These are phyloP conservation scores for Podarcis raffonei DNA, from an alignment of 2,113 vertebrate species.

Conservation along the genomic window DNA sequence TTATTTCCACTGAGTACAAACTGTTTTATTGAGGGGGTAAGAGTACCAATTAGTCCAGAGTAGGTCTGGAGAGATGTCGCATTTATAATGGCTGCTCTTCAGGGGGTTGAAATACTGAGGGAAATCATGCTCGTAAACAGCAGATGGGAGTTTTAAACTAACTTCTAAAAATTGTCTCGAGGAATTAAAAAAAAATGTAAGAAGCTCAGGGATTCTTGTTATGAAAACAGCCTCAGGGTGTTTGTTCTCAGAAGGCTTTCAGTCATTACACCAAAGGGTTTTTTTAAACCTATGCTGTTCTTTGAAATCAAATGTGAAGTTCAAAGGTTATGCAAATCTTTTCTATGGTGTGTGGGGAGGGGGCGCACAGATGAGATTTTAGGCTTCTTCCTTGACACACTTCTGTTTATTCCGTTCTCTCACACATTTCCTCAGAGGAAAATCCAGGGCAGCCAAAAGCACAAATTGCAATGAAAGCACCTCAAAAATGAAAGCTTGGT, in stretches of 20 bases:
- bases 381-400: neutral
- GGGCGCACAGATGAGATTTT: neutral
- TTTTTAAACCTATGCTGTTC: conserved; percentile 27
- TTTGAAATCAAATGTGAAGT: conserved; percentile 35
- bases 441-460: neutral
- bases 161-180: conserved; percentile 35
- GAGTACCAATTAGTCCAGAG: neutral
- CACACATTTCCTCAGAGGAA: neutral
- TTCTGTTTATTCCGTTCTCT: neutral
- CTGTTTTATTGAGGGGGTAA: neutral
- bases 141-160: conserved; percentile 29
- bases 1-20: neutral
- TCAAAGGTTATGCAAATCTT: neutral
- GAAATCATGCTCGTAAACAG: conserved; percentile 30
- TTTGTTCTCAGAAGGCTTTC: conserved; percentile 32
- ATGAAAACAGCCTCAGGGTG: neutral
- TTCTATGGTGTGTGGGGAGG: neutral
- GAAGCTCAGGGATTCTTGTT: conserved; percentile 32
- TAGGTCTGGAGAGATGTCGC: conserved; percentile 4
- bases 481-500: neutral
- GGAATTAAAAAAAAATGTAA: conserved; percentile 8
- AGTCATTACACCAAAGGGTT: neutral
- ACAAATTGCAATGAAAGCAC: neutral
- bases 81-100: conserved; percentile 5
- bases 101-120: neutral